Evolutionary conservation across 2,113 vertebrate genomes (phyloP).

Genomic region (Percina caprodes): DNA sequence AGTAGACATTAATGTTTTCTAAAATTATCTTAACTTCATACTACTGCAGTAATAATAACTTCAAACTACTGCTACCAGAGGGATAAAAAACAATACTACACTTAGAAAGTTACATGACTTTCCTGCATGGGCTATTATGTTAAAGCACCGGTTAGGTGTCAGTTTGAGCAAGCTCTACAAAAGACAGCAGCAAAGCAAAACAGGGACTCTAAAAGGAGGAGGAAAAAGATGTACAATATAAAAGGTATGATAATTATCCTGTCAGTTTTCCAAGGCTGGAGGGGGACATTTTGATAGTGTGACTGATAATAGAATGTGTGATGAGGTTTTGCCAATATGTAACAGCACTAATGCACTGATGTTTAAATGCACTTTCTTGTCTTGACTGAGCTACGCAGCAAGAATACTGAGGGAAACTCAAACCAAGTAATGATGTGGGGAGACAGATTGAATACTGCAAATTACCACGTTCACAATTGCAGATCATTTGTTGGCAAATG

Average conservation of each 20-base stretch:
- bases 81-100: neutral
- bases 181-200: neutral
- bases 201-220: neutral
- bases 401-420: neutral
- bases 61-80: too few species aligned
- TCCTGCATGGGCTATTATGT: neutral
- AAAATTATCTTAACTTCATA: neutral
- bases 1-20: neutral
- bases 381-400: neutral
- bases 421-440: neutral
- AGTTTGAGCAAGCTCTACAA: neutral
- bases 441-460: neutral
- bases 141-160: conserved; percentile 15
- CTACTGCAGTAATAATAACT: neutral
- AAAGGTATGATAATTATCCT: neutral
- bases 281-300: neutral
- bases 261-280: too few species aligned
- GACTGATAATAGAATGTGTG: neutral
- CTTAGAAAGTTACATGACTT: neutral
- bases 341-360: neutral
- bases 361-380: neutral
- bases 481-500: neutral
- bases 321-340: neutral
- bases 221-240: neutral
- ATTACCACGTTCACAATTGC: neutral